These are phyloP conservation scores for Drosophila melanica DNA, from an alignment of 1,140 invertebrate species.

Conservation along the genomic window DNA sequence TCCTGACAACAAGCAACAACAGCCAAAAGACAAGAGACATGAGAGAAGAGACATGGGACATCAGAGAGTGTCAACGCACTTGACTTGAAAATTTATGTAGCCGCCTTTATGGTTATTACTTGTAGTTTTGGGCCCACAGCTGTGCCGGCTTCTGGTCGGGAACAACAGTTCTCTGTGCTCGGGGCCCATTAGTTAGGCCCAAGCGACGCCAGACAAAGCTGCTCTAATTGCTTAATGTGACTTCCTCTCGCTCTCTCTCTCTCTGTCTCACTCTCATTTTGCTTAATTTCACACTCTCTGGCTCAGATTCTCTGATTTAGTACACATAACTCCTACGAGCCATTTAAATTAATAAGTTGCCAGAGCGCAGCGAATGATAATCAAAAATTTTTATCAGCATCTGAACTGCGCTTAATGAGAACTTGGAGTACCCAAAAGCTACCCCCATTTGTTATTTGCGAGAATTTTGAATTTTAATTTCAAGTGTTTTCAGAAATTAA, in stretches of 20 bases:
- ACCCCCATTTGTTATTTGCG: conserved; percentile 8
- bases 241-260: conserved; percentile 20
- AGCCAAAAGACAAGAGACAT: not conserved
- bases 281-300: not conserved
- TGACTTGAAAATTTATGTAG: conserved; percentile 75
- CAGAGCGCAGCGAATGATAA: conserved; percentile 45
- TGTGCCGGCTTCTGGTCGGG: conserved; percentile 2
- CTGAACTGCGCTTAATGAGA: conserved; percentile 67
- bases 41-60: not conserved
- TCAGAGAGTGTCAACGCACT: conserved; percentile 44
- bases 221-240: conserved; percentile 68
- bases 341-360: conserved; percentile 81
- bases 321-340: conserved; percentile 41
- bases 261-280: not conserved
- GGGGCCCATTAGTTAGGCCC: conserved; percentile 64
- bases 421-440: not conserved
- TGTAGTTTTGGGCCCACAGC: conserved; percentile 43
- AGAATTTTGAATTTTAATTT: conserved; percentile 71
- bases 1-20: conserved; percentile 36
- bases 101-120: conserved; percentile 77
- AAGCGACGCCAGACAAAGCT: conserved; percentile 68
- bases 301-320: conserved; percentile 32
- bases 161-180: conserved; percentile 7
- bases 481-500: conserved; percentile 29
- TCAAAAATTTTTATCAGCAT: conserved; percentile 68